These are phyloP conservation scores for Aplodontia rufa DNA, from an alignment of 2,113 vertebrate species.

Conservation along the genomic window DNA sequence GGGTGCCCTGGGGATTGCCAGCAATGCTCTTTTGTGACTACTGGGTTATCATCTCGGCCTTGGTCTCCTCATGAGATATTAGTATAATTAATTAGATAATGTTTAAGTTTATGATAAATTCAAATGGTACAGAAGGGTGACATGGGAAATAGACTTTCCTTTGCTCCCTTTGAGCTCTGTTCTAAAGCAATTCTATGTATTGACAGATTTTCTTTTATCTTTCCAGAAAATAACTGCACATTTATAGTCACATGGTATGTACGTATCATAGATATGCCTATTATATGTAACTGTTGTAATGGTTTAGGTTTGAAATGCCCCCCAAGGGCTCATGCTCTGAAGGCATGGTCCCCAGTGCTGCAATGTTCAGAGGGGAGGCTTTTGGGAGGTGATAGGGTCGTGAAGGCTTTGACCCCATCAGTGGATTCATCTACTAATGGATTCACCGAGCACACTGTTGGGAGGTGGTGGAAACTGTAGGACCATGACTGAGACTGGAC, in stretches of 20 bases:
- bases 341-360: background rate
- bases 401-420: background rate
- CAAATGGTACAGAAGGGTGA: background rate
- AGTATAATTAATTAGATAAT: background rate
- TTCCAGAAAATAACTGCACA: background rate
- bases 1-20: background rate
- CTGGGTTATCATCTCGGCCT: background rate
- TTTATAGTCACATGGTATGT: background rate
- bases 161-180: background rate
- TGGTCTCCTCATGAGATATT: background rate
- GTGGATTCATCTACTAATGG: background rate
- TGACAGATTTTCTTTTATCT: background rate
- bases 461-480: background rate
- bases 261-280: background rate
- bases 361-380: background rate
- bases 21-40: background rate
- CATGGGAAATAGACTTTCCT: background rate
- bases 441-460: background rate
- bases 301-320: background rate
- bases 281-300: background rate
- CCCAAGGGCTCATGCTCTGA: background rate
- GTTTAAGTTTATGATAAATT: background rate
- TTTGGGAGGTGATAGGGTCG: background rate
- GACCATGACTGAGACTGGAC: background rate
- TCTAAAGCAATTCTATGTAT: background rate